Conservation (phyloP, 2,113 vertebrate genomes). For the Anser brachyrhynchus region DNA sequence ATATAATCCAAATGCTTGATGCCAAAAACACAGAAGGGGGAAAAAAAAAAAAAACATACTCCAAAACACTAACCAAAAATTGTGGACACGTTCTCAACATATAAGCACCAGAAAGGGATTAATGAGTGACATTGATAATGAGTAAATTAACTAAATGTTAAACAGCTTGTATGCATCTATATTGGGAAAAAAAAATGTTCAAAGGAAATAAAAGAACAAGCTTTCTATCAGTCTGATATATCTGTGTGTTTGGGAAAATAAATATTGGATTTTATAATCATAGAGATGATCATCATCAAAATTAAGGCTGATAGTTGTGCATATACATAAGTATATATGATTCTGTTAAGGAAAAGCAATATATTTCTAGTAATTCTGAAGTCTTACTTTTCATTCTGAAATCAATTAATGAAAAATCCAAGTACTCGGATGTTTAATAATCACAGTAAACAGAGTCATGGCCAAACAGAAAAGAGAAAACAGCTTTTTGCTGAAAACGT, state of each 20-base stretch:
- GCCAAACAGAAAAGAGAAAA: slow-evolving; percentile 1
- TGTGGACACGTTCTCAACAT: not conserved
- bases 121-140: not conserved
- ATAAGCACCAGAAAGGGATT: not conserved
- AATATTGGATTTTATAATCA: not conserved
- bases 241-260: not conserved
- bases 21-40: not conserved
- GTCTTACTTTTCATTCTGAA: not conserved
- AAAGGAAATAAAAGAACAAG: not conserved
- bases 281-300: not conserved
- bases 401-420: not conserved
- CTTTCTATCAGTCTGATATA: not conserved
- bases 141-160: not conserved
- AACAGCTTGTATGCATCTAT: not conserved
- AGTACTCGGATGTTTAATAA: not conserved
- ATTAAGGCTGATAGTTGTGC: not conserved
- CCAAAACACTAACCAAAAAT: not conserved
- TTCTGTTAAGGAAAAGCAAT: not conserved
- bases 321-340: not conserved
- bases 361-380: not conserved
- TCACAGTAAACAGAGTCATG: not conserved
- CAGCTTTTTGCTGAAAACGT: not conserved
- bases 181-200: not conserved
- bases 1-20: not conserved
- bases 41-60: not conserved